Base-by-base conservation (phyloP, 2,888 invertebrate genomes). In the Tryphoninae sp. region DNA sequence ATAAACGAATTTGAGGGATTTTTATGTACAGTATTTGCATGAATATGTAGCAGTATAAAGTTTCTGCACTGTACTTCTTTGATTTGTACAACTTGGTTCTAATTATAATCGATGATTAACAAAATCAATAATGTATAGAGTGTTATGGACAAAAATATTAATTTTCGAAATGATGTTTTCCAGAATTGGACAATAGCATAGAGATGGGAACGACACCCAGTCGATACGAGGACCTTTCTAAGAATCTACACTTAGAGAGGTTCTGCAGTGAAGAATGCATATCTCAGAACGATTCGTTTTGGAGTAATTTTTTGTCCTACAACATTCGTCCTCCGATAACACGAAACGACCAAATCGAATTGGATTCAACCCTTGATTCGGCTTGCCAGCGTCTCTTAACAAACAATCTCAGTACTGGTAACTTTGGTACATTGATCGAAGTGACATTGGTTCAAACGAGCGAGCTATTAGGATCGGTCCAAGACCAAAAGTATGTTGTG, bases 251-350 rank as follows among this genome's bases (percentile, higher is more conserved):
- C 89, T 93, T 99, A 65, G 93, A 94, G 81, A 94, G 94, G 83
- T 97, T 99, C 90, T 96, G 96, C 83, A 96, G 97, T 0, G 93
- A 94, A 51, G 96, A 97, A 84, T 93, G 95, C 51, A 96, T 99
- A 86, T 94, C 96, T 4, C 94, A 95, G 7, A 97, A 97, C 91
- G 97, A 98, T 90, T 96, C 96, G 0, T 98, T 97, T 92, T 99
- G 99, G 99, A 97, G 97, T 90, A 95, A 96, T 85, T 94, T 99
- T 84, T 93, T 99, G 51, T 96, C 98, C 0, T 99, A 98, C 90
- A 97, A 98, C 85, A 96, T 98, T 86, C 94, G 95, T 51, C 95
- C 97, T 80, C 98, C 98, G 0, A 93, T 94, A 59, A 96, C 95
- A 87, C 94, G 95, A 95, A 96, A 93, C 93, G 94, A 93, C 89